Evolutionary conservation across 1,140 invertebrate genomes (phyloP).

Genomic region (Cryptotermes secundus): DNA sequence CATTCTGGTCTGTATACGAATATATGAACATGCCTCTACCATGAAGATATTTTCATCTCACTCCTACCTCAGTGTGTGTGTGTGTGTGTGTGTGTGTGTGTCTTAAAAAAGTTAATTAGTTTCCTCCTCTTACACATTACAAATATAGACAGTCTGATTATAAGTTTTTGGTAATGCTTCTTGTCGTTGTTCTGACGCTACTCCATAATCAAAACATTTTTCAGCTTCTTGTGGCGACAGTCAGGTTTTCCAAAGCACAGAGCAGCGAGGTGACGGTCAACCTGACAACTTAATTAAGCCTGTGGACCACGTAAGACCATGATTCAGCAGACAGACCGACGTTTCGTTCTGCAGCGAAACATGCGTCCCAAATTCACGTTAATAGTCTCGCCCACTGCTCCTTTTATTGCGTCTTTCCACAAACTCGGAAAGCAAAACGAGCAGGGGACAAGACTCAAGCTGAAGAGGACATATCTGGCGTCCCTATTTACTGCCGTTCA

Average conservation of each 20-base stretch:
- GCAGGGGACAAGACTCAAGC: neutral
- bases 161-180: too few species aligned
- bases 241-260: neutral
- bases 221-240: neutral
- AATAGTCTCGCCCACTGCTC: neutral
- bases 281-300: constrained; percentile 9
- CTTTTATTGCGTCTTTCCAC: neutral
- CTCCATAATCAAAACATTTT: too few species aligned
- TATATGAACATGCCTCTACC: too few species aligned
- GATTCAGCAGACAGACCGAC: neutral
- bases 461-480: neutral
- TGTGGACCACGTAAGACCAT: neutral
- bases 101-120: too few species aligned
- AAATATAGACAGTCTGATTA: too few species aligned
- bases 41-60: too few species aligned
- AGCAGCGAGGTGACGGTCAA: neutral
- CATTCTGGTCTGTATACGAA: too few species aligned
- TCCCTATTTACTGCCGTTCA: neutral
- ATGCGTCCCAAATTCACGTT: neutral
- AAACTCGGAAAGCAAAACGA: neutral
- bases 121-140: too few species aligned
- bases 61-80: too few species aligned
- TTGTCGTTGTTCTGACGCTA: too few species aligned
- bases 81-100: too few species aligned
- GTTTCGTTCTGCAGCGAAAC: neutral